Evolutionary conservation across 2,888 invertebrate species (phyloP), one percentile per base, ranked within the genome.

Genomic region (Aspidapion aeneum): DNA sequence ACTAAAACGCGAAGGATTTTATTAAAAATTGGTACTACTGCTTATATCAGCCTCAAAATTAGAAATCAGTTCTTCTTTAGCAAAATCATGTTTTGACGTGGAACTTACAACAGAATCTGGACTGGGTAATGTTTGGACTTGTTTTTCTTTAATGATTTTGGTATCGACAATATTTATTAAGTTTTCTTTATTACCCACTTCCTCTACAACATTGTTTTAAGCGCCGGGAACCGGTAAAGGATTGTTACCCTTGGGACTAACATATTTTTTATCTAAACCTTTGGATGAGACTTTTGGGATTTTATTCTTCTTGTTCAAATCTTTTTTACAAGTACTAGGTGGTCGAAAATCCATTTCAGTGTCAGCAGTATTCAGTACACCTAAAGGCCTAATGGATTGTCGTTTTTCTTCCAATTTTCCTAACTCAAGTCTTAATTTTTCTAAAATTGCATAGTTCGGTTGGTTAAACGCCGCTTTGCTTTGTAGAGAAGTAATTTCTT

Each of bases 401-500:
- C 72, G 78, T 63, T 88, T 84, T 59, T 88, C 89, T 16, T 86
- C 81, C 51, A 95, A 79, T 76, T 91, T 91, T 0, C 80, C 75
- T 91, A 97, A 92, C 82, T 96, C 96, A 63, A 85, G 79, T 63
- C 89, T 85, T 18, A 97, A 83, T 74, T 96, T 96, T 64, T 90
- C 88, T 20, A 96, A 83, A 70, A 96, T 96, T 0, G 94, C 94
- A 80, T 90, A 88, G 81, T 96, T 96, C 20, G 96, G 96, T 71
- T 92, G 91, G 82, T 96, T 94, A 56, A 91, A 88, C 0, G 91
- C 89, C 1, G 95, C 95, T 79, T 93, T 91, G 75, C 92, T 90
- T 77, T 92, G 92, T n/a, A 96, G 81, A 48, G 93, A 85, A 0
- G 96, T 96, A 62, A 96, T 95, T 82, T 95, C 93, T 77, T 95